Evolutionary conservation across 2,113 vertebrate genomes (phyloP), one percentile per base, ranked within the genome.

Genomic region (Vidua macroura): DNA sequence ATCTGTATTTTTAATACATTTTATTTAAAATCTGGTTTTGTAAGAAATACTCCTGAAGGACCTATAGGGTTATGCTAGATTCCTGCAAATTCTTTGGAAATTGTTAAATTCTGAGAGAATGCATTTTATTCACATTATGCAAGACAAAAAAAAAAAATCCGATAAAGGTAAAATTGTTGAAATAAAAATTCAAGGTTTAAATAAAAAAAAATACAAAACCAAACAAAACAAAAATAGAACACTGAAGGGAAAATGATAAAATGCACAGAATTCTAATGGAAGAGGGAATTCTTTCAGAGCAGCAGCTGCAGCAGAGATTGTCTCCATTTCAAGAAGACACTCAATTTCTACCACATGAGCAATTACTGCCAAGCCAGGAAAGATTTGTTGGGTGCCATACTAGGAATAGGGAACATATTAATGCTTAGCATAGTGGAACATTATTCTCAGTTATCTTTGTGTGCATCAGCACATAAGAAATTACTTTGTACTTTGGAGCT

Each of bases 381-480:
- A 74, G 28, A 44, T 39, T 35, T 4, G 13, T 10, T 27, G 37
- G 3, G 2, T 75, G 6, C 14, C 13, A 14, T 67, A 31, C 4
- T 8, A 0, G 12, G 15, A 56, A 53, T 28, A 7, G 7, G 33
- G 22, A 86, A 41, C 8, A 31, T 56, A 27, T 3, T 58, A 46
- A 62, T 62, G 3, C 3, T 73, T 66, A 58, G 6, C 15, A 20
- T 7, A 66, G 27, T 6, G 28, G 39, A 30, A 44, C 0, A 0
- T 30, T 88, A 28, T 39, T 76, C 49, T 60, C 19, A 31, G 18
- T 22, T 89, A 31, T n/a, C 22, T 72, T 7, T 44, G 11, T 67
- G 35, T 49, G 8, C 20, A 37, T 52, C 18, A 73, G 33, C 5
- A 28, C 14, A 5, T 23, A 73, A 76, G 43, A 33, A 72, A 79